Evolutionary conservation across 2,113 vertebrate species (phyloP), one percentile per base, ranked within the genome.

Genomic region (Nerophis lumbriciformis): DNA sequence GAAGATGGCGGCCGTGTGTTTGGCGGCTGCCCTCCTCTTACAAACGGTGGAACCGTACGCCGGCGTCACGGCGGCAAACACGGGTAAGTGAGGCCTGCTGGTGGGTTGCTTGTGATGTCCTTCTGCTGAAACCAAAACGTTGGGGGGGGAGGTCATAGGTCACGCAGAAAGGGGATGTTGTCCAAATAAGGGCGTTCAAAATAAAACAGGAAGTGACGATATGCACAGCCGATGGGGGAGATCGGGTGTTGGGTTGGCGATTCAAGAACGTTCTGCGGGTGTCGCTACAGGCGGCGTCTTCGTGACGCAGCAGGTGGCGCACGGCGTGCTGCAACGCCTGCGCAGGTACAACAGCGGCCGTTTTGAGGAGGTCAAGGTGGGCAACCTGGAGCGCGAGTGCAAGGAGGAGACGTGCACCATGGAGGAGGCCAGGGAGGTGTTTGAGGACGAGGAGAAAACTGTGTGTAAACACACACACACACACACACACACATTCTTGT

Each of bases 401-500:
- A 0, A 0, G 0, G 94, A 96, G 74, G 94, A 96, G 73, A 28
- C 12, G 6, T 96, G 94, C 61, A 76, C 59, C 15, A 88, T 90
- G 51, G 94, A 96, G 64, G 94, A 96, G 78, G 94, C 92, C 0
- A 83, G 92, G n/a, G 94, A 95, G 68, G 77, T 80, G 47, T 96
- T 94, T 54, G 94, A 96, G 76, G 59, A 95, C 6, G 58, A 89
- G 7, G 75, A 81, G 16, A 49, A 71, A 81, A 95, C 94, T 10
- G 93, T 94, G 69, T 50, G 92, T 90, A 35, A 37, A 38, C 42
- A 16, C 53, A 55, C 14, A 21, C n/a, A 7, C 6, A 14, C n/a
- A 9, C 16, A 28, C 28, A 28, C 28, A 28, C 28, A 28, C 28
- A 28, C 28, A 28, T 4, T 28, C 28, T 28, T 28, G 28, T 28